phyloP scores from a whole-genome alignment of 2,113 vertebrate genomes.

The Myotis lucifugus region DNA sequence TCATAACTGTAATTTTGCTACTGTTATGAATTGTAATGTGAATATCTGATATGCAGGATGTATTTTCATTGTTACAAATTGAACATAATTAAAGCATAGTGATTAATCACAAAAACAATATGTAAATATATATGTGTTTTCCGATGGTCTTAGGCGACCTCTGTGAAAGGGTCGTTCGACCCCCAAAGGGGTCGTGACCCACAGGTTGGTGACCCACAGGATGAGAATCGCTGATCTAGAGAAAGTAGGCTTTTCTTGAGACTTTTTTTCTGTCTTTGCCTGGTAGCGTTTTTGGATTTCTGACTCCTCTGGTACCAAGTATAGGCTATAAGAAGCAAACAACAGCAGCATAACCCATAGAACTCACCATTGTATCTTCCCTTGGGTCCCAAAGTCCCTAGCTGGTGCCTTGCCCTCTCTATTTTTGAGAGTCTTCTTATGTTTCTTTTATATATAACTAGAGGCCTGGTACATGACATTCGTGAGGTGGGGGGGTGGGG shows the following conservation, averaged over 20 bases:
- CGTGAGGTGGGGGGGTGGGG: accelerated
- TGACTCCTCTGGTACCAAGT: not conserved
- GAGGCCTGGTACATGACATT: no score
- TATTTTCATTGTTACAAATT: no score
- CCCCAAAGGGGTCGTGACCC: no score
- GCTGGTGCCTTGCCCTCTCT: not conserved
- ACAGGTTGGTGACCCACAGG: no score
- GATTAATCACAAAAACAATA: no score
- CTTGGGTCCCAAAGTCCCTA: not conserved
- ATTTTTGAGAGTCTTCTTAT: not conserved
- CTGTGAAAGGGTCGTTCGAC: no score
- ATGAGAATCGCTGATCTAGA: not conserved
- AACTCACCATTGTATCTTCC: not conserved
- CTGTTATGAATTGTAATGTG: no score
- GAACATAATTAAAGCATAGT: no score
- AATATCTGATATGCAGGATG: no score
- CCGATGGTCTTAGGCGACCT: no score
- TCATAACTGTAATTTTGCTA: no score
- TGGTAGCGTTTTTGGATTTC: not conserved
- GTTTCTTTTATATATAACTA: not conserved
- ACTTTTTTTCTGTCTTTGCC: not conserved
- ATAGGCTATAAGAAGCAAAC: not conserved
- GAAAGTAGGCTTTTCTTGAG: not conserved
- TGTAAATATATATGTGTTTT: no score
- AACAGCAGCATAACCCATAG: not conserved